Base-by-base conservation (phyloP, 2,113 vertebrate species). In the Papio anubis region DNA sequence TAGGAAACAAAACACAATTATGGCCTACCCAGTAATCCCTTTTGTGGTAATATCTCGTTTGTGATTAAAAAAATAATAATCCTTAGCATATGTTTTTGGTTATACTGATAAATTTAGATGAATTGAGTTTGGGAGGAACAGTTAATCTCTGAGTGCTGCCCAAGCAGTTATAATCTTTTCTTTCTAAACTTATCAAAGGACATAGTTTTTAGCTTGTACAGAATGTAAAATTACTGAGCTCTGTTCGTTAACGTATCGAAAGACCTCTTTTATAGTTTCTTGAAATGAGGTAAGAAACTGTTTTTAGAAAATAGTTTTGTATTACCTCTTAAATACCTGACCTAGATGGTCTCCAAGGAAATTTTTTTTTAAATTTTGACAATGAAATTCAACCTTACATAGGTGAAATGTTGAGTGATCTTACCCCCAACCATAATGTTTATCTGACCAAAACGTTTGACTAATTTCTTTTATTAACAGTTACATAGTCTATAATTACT, bases 401-500 rank as follows among this genome's bases (percentile, higher is more conserved):
- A 89, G 64, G 81, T 84, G 79, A 48, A 80, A 86, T 4, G 68
- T 83, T 10, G 83, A 89, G 38, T 80, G 50, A 43, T 88, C 64
- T 81, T 66, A 38, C 17, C 55, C 27, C 11, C 1, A 57, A 78
- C 21, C 32, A n/a, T 84, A 72, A 66, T 96, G 83, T 83, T 93
- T 92, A 61, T 95, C 84, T 96, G 38, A 73, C 45, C 52, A 89
- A 92, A 98, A 70, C 40, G 25, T 59, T 94, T 61, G 76, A 97
- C 81, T 48, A 57, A 72, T 72, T 86, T 97, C 21, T 91, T 91
- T 82, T 84, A 86, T 84, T 81, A 50, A 10, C 25, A 91, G 40
- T 95, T 89, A 30, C 9, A 35, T 79, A 81, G 82, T 97, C 84
- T 93, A 32, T 94, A 90, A 93, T 55, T 95, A 55, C 98, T 98